These are phyloP conservation scores for Odontamblyopus rebecca DNA, from an alignment of 2,797 vertebrate genomes.

Conservation along the genomic window DNA sequence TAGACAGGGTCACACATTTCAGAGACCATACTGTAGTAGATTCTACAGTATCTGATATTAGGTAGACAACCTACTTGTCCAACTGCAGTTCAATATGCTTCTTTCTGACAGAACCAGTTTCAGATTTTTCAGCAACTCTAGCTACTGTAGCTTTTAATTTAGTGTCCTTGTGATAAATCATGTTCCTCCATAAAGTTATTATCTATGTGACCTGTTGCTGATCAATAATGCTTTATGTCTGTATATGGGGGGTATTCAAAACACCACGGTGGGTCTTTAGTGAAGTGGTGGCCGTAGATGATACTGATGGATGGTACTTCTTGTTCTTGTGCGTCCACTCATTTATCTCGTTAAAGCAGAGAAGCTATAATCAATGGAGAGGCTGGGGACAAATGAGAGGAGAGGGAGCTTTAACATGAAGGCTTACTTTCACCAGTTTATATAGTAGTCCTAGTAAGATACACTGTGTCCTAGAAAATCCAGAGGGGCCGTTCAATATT, in stretches of 20 bases:
- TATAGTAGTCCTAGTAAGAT: constrained; percentile 12
- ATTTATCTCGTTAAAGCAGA: constrained; percentile 55
- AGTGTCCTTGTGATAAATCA: no score
- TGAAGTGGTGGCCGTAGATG: constrained; percentile 40
- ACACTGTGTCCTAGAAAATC: background rate
- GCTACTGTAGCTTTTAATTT: no score
- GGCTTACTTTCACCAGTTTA: constrained; percentile 18
- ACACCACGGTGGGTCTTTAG: constrained; percentile 16
- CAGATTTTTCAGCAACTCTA: no score
- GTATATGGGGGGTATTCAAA: constrained; percentile 10
- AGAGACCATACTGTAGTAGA: background rate
- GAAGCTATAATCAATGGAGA: constrained; percentile 54
- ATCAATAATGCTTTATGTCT: background rate
- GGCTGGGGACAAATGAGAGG: constrained; percentile 30
- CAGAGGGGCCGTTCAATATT: background rate
- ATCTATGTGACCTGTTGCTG: background rate
- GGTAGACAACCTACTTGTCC: no score
- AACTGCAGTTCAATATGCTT: background rate
- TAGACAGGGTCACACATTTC: background rate
- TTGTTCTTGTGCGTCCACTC: constrained; percentile 27
- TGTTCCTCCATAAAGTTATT: background rate
- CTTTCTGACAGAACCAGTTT: background rate
- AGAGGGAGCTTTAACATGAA: constrained; percentile 22
- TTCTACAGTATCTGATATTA: background rate
- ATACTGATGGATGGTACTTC: constrained; percentile 48